Evolutionary conservation across 2,888 invertebrate species (phyloP).

Genomic region (Glyphotaelius pellucidus): DNA sequence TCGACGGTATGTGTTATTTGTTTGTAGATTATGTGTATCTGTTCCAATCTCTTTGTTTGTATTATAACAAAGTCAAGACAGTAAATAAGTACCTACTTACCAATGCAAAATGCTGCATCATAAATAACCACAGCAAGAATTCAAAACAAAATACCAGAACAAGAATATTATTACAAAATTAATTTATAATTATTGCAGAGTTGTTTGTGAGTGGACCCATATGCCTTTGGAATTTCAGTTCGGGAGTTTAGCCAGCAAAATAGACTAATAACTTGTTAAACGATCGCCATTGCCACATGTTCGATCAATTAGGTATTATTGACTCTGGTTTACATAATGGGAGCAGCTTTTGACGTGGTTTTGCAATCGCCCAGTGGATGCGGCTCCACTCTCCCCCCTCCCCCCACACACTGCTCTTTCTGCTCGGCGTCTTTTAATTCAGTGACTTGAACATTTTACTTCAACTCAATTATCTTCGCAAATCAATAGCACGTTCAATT

Average conservation of each 20-base stretch:
- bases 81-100: neutral
- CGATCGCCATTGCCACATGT: neutral
- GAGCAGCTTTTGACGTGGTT: neutral
- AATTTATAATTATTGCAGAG: neutral
- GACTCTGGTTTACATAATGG: neutral
- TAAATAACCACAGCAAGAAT: neutral
- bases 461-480: no score
- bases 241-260: neutral
- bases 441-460: neutral
- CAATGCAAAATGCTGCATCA: neutral
- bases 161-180: neutral
- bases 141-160: neutral
- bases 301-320: neutral
- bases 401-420: no score
- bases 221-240: neutral
- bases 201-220: neutral
- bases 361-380: neutral
- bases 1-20: neutral
- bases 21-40: neutral
- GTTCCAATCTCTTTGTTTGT: neutral
- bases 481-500: no score
- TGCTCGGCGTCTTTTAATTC: neutral
- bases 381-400: neutral
- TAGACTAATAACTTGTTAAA: neutral
- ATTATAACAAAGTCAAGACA: neutral